phyloP scores from a whole-genome alignment of 2,113 vertebrate genomes.

The Raja brachyura region DNA sequence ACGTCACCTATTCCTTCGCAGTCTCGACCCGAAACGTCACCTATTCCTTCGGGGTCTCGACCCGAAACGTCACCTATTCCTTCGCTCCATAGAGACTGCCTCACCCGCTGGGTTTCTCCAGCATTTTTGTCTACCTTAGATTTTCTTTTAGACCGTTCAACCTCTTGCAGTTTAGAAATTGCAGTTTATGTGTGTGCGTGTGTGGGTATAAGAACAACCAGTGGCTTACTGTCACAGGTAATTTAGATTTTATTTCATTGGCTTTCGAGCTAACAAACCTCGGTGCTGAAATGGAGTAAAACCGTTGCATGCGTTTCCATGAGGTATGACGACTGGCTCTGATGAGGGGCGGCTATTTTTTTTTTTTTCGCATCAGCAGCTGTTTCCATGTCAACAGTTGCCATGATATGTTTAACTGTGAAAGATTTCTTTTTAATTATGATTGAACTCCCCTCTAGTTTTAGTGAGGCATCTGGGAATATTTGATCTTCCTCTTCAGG shows the following conservation, averaged over 20 bases:
- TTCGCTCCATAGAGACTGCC: too few species aligned
- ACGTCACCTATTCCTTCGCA: too few species aligned
- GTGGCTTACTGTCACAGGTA: background rate
- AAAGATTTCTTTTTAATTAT: slow-evolving; percentile 41
- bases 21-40: too few species aligned
- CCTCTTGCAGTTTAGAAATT: too few species aligned
- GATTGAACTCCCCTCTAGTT: slow-evolving; percentile 40
- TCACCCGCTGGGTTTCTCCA: too few species aligned
- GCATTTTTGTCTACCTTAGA: too few species aligned
- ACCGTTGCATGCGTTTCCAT: background rate
- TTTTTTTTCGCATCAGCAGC: slow-evolving; percentile 30
- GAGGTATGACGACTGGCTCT: background rate
- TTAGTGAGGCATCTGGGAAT: slow-evolving; percentile 39
- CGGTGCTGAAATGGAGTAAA: background rate
- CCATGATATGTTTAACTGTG: slow-evolving; percentile 44
- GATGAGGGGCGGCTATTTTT: slow-evolving; percentile 11
- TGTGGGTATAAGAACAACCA: background rate
- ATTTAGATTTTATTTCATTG: background rate
- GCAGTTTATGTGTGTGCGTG: too few species aligned
- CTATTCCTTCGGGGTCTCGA: too few species aligned
- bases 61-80: too few species aligned
- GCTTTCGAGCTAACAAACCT: background rate
- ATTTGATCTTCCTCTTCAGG: slow-evolving; percentile 39
- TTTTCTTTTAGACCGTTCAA: too few species aligned
- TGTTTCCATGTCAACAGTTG: slow-evolving; percentile 49